Base-by-base conservation (phyloP, 2,888 invertebrate genomes). In the Sicus ferrugineus region DNA sequence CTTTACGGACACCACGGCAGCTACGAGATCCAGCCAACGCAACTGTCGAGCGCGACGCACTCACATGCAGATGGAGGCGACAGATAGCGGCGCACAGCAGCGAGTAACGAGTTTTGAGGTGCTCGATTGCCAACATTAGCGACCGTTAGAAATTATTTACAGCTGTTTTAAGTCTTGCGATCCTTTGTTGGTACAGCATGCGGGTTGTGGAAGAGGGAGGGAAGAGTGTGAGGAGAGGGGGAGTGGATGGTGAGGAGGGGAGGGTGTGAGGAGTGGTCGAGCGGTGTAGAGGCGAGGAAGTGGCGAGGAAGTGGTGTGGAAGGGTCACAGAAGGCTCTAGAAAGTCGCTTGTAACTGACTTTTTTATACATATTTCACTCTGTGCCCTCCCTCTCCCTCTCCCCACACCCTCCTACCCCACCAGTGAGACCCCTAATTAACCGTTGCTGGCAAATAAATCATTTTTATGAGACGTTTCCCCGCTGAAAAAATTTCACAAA, bases 381-480 rank as follows among this genome's bases (percentile, higher is more conserved):
- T 5, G 9, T 50, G 50, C 23, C 21, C 50, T 0, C 23, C 26
- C 5, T 52, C n/a, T n/a, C n/a, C n/a, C n/a, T n/a, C 42, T 26
- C 42, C 42, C 7, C 56, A 9, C 56, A 23, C 30, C 11, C 42
- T n/a, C 34, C 21, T 19, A 14, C 23, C 23, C 42, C 5, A 0
- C 42, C 38, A 5, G 2, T 3, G 21, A 19, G 42, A 34, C 58
- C 9, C 30, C 30, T 59, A 67, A 67, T 67, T 67, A 67, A 59
- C 67, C 48, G 21, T 34, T 46, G 59, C 67, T 64, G 30, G 58
- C 42, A 34, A 59, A 67, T 80, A 78, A 80, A 80, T 80, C 80
- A 80, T 78, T 78, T 80, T 80, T 79, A 79, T 79, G 77, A 75
- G 78, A 78, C 78, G 75, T 80, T 80, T 77, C 76, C 75, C 70